Percentiles rank a stretch among this genome's conserved stretches.
phyloP scores from a whole-genome alignment of 2,888 invertebrate species.

The Tupiocoris notatus region DNA sequence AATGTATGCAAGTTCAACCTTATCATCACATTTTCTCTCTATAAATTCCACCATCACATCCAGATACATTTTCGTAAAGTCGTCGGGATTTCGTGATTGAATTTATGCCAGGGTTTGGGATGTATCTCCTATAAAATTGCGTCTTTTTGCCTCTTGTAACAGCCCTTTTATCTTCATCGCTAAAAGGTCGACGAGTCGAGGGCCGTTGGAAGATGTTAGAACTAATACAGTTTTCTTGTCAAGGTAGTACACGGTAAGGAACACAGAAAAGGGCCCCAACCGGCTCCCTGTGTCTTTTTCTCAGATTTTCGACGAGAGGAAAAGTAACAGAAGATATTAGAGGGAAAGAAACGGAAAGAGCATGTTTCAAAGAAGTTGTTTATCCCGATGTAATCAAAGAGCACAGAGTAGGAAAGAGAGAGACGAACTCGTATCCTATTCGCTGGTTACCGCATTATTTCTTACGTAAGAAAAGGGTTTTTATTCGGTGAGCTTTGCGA shows the following conservation, averaged over 20 bases:
- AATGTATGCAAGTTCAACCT: no score
- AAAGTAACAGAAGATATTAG: background rate
- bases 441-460: conserved; percentile 13
- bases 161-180: background rate
- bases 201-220: background rate
- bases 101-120: no score
- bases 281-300: background rate
- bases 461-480: conserved; percentile 14
- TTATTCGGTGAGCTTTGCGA: conserved; percentile 5
- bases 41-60: no score
- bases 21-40: no score
- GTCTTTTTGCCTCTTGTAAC: no score
- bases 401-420: background rate
- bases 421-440: conserved; percentile 2
- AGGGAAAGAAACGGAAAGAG: background rate
- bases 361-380: conserved; percentile 14
- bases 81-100: no score
- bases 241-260: background rate
- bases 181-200: background rate
- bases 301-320: background rate
- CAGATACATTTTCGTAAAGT: no score
- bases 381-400: conserved; percentile 15
- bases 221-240: background rate
- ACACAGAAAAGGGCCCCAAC: background rate
- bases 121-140: no score